phyloP scores from a whole-genome alignment of 2,113 vertebrate species.

The cat (Felis catus) region F.catus_Fca126_mat1.0 CM031417.1:79173501-79174000 shows the following conservation, averaged over 20 bases:
- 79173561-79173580: not conserved
- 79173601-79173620: not conserved
- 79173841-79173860: not conserved
- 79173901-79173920: not conserved
- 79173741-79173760: not conserved
- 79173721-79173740: not conserved
- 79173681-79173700: not conserved
- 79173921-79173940: not conserved
- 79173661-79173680: not conserved
- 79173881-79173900: not conserved
- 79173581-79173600: not conserved
- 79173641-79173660: not conserved
- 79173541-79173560: not conserved
- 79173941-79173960: not conserved
- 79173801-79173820: not conserved
- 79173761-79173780: not conserved
- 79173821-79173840: constrained; percentile 10
- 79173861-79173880: not conserved
- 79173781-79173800: not conserved
- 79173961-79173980: not conserved
- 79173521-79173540: not conserved
- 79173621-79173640: not conserved
- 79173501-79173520: not conserved
- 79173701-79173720: not conserved
- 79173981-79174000: not conserved